phyloP scores from a whole-genome alignment of 2,797 vertebrate genomes.

The Rousettus madagascariensis region DNA sequence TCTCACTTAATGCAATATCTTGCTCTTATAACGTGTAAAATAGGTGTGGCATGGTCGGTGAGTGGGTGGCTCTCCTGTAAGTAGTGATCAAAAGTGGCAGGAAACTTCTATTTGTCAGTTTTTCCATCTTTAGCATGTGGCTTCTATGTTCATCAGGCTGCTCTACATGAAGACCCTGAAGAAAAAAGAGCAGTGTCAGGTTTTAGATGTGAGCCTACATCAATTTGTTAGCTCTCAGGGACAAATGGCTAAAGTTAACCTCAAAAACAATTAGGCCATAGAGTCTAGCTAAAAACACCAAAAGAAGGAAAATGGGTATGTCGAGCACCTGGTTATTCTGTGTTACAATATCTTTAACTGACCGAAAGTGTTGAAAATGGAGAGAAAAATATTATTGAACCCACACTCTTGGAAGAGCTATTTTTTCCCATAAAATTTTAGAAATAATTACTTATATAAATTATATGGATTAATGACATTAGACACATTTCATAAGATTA shows the following conservation, averaged over 20 bases:
- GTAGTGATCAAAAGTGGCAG: not conserved
- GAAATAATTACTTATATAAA: conserved; percentile 59
- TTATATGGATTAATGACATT: conserved; percentile 56
- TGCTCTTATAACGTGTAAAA: not conserved
- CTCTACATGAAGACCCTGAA: not conserved
- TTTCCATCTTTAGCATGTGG: fast-evolving
- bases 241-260: not conserved
- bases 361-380: not conserved
- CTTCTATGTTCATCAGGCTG: not conserved
- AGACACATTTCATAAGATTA: conserved; percentile 46
- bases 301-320: not conserved
- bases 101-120: not conserved
- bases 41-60: fast-evolving
- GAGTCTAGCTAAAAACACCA: not conserved
- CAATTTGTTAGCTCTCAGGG: not conserved
- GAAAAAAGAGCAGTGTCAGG: not conserved
- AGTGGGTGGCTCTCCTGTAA: fast-evolving
- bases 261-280: not conserved
- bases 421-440: conserved; percentile 38
- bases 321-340: not conserved
- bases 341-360: not conserved
- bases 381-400: not conserved
- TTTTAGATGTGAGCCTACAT: not conserved
- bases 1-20: not conserved
- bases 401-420: not conserved